Conservation (phyloP, 2,888 invertebrate genomes). For the Lycocerus yunnanus region DNA sequence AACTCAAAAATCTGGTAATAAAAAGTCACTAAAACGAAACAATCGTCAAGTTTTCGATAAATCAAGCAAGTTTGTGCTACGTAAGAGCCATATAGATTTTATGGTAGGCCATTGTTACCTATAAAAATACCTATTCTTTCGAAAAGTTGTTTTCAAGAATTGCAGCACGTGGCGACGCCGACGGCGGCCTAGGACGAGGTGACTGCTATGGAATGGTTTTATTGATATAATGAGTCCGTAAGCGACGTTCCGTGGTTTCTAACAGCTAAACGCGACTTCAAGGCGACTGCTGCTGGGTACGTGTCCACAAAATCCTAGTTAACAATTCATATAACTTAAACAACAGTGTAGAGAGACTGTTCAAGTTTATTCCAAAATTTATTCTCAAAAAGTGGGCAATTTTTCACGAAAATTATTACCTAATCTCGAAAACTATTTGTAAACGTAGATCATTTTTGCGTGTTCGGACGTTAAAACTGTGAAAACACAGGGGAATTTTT, state of each 20-base stretch:
- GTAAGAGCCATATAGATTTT: constrained; percentile 45
- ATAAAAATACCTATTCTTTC: constrained; percentile 52
- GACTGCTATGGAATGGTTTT: constrained; percentile 42
- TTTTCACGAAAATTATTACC: background rate
- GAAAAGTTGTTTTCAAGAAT: constrained; percentile 45
- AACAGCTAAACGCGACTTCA: constrained; percentile 36
- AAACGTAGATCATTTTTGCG: constrained; percentile 10
- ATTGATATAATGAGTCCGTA: constrained; percentile 44
- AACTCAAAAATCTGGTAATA: constrained; percentile 6
- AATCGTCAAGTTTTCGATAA: constrained; percentile 39
- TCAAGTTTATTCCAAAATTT: background rate
- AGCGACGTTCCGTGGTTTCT: constrained; percentile 28
- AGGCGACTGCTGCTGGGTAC: constrained; percentile 41
- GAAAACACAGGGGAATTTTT: constrained; percentile 36
- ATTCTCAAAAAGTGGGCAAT: background rate
- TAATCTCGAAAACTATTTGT: background rate
- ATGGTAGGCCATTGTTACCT: constrained; percentile 52
- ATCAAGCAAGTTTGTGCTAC: constrained; percentile 46
- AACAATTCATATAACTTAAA: constrained; percentile 15
- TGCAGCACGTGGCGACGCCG: constrained; percentile 42
- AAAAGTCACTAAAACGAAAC: background rate
- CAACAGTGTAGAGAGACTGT: background rate
- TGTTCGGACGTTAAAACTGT: constrained; percentile 30
- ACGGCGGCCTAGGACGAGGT: constrained; percentile 37
- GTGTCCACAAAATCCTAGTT: constrained; percentile 29